Evolutionary conservation across 2,888 invertebrate species (phyloP), one percentile per base, ranked within the genome.

Genomic region (Cordilura impudica): DNA sequence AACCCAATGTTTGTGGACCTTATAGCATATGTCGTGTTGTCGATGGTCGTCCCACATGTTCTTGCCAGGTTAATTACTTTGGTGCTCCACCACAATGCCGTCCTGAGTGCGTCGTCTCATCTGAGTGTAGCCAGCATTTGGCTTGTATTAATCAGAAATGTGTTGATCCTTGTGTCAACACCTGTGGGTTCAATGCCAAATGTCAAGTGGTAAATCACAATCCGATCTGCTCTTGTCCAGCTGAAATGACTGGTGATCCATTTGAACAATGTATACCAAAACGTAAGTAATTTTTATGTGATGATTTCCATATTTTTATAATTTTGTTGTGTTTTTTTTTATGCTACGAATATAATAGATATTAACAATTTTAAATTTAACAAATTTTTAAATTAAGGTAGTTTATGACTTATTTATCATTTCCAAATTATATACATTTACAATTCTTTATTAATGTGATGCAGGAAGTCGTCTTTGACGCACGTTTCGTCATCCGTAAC

Each of bases 151-250:
- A 93, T 88, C 94, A 94, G 87, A 94, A 94, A 90, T 96, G 95
- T 87, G 91, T 91, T 75, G 94, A 95, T 89, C 95, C 95, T 29
- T 95, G 95, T 88, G 92, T 92, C 60, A 94, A 94, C 82, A 93
- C 93, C 72, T 96, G 95, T 85, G 95, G 96, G 63, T 90, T 92
- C 67, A 94, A 95, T 86, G 95, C 96, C 43, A 91, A 93, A 84
- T 96, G 96, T 87, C 93, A 93, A 91, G 95, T 95, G 61, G 92
- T 94, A 56, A 94, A 94, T 86, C 96, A 96, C 87, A 95, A 94
- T 86, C 95, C 95, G 3, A 93, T 95, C 84, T 95, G 95, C 89
- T 93, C 93, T 87, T 96, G 95, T 86, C 91, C 93, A 39, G 90
- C 90, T 60, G 93, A 93, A 70, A 94, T 92, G 84, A 91, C 93